A percentile compares a stretch with the other conserved stretches of the same genome.
phyloP scores from a whole-genome alignment of 2,888 invertebrate species.

The Heliconius ethilla region DNA sequence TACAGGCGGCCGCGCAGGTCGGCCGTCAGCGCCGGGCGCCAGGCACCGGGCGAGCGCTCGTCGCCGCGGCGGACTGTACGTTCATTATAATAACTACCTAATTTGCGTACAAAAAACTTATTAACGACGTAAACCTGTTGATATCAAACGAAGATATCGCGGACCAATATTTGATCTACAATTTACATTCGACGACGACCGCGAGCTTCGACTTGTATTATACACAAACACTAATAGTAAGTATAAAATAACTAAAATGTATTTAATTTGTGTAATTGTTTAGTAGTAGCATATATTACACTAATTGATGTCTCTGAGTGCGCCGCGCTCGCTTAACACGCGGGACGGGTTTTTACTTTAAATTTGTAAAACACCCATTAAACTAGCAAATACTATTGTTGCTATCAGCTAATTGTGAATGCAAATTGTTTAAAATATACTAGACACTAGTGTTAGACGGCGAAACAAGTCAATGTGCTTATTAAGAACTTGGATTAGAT shows the following conservation, averaged over 20 bases:
- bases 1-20: constrained; percentile 30
- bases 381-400: neutral
- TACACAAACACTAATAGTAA: neutral
- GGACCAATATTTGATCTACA: constrained; percentile 27
- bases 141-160: constrained; percentile 34
- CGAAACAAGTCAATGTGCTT: neutral
- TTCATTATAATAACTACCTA: constrained; percentile 45
- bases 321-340: neutral
- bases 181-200: constrained; percentile 18
- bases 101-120: constrained; percentile 45
- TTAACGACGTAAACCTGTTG: constrained; percentile 38
- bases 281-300: neutral
- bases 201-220: neutral
- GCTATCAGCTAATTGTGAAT: neutral
- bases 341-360: constrained; percentile 24
- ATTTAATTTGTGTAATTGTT: neutral
- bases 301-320: neutral
- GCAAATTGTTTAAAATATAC: neutral
- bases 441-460: neutral
- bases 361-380: neutral
- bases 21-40: neutral
- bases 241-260: neutral
- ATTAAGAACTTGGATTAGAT: no score
- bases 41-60: no score
- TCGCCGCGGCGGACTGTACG: constrained; percentile 22